Evolutionary conservation across 2,888 invertebrate species (phyloP), one percentile per base, ranked within the genome.

Genomic region (Cyaniris semiargus): DNA sequence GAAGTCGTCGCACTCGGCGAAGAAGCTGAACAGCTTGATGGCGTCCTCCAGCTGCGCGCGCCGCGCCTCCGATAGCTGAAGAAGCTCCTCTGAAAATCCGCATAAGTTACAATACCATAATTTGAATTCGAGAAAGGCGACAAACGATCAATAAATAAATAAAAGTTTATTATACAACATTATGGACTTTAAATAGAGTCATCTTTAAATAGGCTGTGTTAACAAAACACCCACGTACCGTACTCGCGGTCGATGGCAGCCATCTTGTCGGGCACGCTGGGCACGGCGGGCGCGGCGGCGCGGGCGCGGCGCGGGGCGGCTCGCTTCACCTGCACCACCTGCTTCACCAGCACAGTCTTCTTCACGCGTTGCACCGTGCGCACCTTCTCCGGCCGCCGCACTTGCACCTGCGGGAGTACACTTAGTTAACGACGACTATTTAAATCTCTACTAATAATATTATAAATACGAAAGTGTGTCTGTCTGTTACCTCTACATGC

Each of bases 1-100:
- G 87, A 99, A 99, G 90, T 98, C 98, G 85, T 99, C 99, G 89
- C 99, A 99, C 87, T 99, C 99, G 13, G 97, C 96, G 91, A 98
- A 98, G 94, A 99, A 99, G 77, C 97, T 97, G 91, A 97, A 99
- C 78, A 99, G 93, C 83, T 97, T 96, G 83, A 98, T 98, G 0
- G 99, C 97, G 86, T 99, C 99, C 83, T 98, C 98, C 5, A 99
- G 94, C 60, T 98, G 95, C 0, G 97, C 96, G 80, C 97, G 97
- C 0, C 99, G 95, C 34, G 96, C 96, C 83, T 96, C 94, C 0
- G 98, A 98, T 79, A 98, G 95, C 78, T 97, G 95, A 77, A 97
- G 95, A 6, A 99, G 95, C 82, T 98, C 96, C 75, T 96, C 94
- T 94, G 86, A 0, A 5, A 44, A 21, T 7, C 5, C 21, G 7